Conservation (phyloP, 2,888 invertebrate genomes). For the Leptopilina myrica region DNA sequence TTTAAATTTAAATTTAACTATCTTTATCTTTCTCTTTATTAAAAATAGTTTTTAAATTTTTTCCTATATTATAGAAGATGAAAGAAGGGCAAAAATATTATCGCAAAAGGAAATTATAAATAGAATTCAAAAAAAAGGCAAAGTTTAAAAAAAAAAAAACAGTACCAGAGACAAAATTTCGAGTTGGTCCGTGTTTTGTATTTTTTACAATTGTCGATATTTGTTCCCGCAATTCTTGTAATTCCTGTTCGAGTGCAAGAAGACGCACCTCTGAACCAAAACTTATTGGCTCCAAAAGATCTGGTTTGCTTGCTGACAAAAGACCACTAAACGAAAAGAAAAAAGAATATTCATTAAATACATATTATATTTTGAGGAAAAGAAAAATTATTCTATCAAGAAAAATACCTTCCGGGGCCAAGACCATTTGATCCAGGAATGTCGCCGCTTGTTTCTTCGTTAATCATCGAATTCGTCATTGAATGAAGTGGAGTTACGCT, state of each 20-base stretch:
- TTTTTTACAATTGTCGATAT: constrained; percentile 72
- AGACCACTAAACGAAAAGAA: constrained; percentile 60
- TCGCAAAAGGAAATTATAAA: too few species aligned
- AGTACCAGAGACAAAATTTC: constrained; percentile 57
- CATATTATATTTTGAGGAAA: not conserved
- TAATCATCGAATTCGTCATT: constrained; percentile 75
- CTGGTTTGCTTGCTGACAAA: constrained; percentile 71
- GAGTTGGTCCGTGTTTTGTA: constrained; percentile 64
- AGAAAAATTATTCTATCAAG: constrained; percentile 11
- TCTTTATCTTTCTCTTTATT: too few species aligned
- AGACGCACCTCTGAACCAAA: constrained; percentile 75
- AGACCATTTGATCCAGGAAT: constrained; percentile 63
- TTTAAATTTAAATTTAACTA: too few species aligned
- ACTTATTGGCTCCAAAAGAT: constrained; percentile 73
- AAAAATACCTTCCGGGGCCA: constrained; percentile 62
- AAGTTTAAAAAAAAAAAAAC: not conserved
- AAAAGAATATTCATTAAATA: not conserved
- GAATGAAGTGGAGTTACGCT: constrained; percentile 75
- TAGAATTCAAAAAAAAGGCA: too few species aligned
- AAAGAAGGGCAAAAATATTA: too few species aligned
- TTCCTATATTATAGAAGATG: too few species aligned
- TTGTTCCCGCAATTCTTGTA: constrained; percentile 74
- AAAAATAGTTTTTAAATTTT: too few species aligned
- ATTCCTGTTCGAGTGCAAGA: constrained; percentile 73
- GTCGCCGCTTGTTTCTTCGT: constrained; percentile 68